phyloP scores from a whole-genome alignment of 2,113 vertebrate genomes.

The Halcyon senegalensis region DNA sequence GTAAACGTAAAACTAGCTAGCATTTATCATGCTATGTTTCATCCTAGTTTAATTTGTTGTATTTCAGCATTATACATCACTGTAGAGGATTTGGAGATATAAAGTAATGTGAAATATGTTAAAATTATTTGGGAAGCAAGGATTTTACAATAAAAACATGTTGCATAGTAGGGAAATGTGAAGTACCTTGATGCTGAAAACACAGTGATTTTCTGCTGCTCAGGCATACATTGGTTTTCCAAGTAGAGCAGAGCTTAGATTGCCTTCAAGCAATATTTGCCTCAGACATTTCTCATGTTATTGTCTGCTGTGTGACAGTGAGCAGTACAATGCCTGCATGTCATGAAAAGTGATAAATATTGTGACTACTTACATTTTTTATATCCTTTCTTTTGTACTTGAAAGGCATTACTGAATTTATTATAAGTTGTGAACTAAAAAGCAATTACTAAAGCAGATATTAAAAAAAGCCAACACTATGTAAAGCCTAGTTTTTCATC shows the following conservation, averaged over 20 bases:
- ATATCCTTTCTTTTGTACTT: not conserved
- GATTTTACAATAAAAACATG: not conserved
- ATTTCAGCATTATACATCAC: not conserved
- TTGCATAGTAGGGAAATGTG: not conserved
- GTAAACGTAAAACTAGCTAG: not conserved
- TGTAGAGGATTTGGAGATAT: not conserved
- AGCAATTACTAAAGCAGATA: not conserved
- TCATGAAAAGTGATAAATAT: not conserved
- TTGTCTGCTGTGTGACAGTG: not conserved
- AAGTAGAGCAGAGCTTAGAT: not conserved
- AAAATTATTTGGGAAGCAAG: not conserved
- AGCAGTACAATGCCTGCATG: not conserved
- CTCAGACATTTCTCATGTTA: not conserved
- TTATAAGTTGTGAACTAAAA: not conserved
- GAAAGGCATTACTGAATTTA: not conserved
- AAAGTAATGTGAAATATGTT: not conserved
- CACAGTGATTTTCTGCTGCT: not conserved
- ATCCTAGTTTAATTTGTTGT: not conserved
- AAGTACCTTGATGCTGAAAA: not conserved
- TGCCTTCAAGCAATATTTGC: not conserved
- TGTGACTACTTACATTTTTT: not conserved
- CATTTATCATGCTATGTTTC: not conserved
- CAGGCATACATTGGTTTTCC: not conserved
- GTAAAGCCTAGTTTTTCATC: not conserved
- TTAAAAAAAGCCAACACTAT: not conserved